A percentile compares a stretch with the other conserved stretches of the same genome.
Conservation (phyloP, 1,140 invertebrate genomes). For the Drosophila bocqueti region DNA sequence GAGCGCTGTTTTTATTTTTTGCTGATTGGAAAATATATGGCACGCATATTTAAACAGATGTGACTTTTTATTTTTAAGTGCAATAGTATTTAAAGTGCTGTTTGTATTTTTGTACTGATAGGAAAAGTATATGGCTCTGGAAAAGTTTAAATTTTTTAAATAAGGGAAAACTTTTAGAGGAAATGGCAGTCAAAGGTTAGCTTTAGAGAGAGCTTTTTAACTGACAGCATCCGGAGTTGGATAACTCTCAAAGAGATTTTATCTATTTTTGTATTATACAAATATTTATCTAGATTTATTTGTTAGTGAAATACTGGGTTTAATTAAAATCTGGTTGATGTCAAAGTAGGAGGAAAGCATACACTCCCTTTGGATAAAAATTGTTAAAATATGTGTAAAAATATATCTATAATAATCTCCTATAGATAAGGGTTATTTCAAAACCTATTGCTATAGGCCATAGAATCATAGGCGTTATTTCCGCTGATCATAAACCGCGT, state of each 20-base stretch:
- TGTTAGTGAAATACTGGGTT: background rate
- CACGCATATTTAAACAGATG: constrained; percentile 68
- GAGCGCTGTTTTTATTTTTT: constrained; percentile 41
- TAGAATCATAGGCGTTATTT: constrained; percentile 52
- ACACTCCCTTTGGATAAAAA: background rate
- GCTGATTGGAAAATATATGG: constrained; percentile 63
- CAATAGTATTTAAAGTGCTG: constrained; percentile 70
- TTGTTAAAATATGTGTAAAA: background rate
- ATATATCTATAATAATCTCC: background rate
- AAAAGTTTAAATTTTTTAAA: background rate
- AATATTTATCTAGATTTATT: background rate
- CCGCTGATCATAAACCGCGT: constrained; percentile 40
- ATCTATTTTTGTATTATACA: background rate
- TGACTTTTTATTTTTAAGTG: constrained; percentile 38
- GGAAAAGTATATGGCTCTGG: constrained; percentile 44
- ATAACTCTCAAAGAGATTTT: background rate
- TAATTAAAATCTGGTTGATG: background rate
- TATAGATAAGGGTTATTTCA: constrained; percentile 6
- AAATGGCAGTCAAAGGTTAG: constrained; percentile 4
- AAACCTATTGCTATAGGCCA: constrained; percentile 30
- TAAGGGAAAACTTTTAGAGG: constrained; percentile 1
- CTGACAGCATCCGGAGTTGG: background rate
- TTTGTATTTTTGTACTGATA: constrained; percentile 25
- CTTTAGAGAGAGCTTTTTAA: background rate
- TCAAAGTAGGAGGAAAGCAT: background rate